A percentile compares a stretch with the other conserved stretches of the same genome.
phyloP scores from a whole-genome alignment of 2,888 invertebrate genomes.

The Ichneumoninae sp. region DNA sequence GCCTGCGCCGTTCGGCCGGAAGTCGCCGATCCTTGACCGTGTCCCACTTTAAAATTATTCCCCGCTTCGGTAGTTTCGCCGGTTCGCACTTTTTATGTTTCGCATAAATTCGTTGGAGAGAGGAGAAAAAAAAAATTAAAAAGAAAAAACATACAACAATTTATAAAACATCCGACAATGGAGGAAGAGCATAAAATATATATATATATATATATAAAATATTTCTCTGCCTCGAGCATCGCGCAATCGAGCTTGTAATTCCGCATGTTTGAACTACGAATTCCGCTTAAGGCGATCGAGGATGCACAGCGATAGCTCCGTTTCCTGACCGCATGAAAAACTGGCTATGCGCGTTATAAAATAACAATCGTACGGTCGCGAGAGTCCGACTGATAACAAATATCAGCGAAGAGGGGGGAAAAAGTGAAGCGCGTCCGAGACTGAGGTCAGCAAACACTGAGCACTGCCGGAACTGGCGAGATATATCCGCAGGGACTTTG shows the following conservation, averaged over 20 bases:
- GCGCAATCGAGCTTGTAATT: constrained; percentile 1
- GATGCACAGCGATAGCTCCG: neutral
- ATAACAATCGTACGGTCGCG: neutral
- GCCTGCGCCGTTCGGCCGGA: constrained; percentile 41
- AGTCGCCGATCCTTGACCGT: constrained; percentile 54
- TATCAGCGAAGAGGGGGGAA: neutral
- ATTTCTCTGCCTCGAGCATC: neutral
- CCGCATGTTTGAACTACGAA: neutral
- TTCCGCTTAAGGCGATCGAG: neutral
- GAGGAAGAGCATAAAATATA: neutral
- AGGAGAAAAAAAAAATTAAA: neutral
- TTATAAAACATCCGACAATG: neutral
- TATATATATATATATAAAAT: neutral
- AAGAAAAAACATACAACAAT: neutral
- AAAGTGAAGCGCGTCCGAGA: constrained; percentile 23
- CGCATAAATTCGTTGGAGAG: neutral
- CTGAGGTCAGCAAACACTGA: constrained; percentile 55
- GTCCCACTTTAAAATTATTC: constrained; percentile 6
- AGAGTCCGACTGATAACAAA: neutral
- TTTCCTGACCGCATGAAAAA: neutral
- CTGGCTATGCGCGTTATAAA: neutral
- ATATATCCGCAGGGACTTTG: constrained; percentile 57
- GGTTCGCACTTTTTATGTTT: neutral
- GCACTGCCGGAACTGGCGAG: constrained; percentile 52
- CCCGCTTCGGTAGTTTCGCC: neutral